A percentile compares a stretch with the other conserved stretches of the same genome.
phyloP scores from a whole-genome alignment of 2,888 invertebrate species.

The Dicyrtomina minuta region DNA sequence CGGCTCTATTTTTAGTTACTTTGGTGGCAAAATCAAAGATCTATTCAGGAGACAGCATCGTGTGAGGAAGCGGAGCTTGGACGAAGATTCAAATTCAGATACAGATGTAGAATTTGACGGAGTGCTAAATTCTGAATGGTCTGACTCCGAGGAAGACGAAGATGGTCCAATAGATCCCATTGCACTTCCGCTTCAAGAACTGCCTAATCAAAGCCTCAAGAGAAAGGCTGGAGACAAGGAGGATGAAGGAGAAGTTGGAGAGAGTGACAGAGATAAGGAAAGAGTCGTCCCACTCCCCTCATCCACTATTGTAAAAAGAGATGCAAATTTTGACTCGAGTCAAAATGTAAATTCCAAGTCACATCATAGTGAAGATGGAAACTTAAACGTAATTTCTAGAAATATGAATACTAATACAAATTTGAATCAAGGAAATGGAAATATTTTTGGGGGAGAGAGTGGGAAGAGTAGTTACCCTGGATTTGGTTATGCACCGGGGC shows the following conservation, averaged over 20 bases:
- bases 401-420: neutral
- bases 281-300: neutral
- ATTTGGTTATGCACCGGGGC: neutral
- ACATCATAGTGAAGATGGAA: neutral
- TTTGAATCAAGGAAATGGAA: neutral
- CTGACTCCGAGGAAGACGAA: neutral
- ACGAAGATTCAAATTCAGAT: neutral
- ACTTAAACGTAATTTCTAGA: neutral
- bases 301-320: neutral
- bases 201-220: neutral
- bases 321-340: neutral
- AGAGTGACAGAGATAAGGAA: neutral
- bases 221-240: neutral
- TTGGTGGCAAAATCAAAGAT: conserved; percentile 7
- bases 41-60: conserved; percentile 22
- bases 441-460: neutral
- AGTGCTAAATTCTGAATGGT: neutral
- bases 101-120: neutral
- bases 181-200: conserved; percentile 2
- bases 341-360: neutral
- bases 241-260: neutral
- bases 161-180: conserved; percentile 10
- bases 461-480: neutral
- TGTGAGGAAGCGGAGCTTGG: conserved; percentile 18
- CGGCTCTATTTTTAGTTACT: conserved; percentile 4